Evolutionary conservation across 2,888 invertebrate species (phyloP), one percentile per base, ranked within the genome.

Genomic region (Rhodophaea formosa): DNA sequence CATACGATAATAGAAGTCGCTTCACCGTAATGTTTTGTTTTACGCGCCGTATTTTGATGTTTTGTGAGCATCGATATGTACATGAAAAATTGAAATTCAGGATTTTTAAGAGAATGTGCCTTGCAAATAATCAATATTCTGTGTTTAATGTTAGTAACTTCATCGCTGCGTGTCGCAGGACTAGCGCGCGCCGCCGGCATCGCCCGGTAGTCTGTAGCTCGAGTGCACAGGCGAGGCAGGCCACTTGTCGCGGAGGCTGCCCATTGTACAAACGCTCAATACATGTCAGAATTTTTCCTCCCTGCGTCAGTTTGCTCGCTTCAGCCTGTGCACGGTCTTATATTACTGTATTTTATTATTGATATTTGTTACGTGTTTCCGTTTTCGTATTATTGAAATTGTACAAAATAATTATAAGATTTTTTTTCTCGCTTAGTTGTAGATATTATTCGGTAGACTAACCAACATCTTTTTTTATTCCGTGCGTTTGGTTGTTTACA

Each of bases 21-120:
- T 84, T 86, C 71, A 64, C 70, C 69, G 69, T 62, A 70, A 71
- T 58, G 62, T 80, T 84, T 61, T 59, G 68, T 83, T 81, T 64
- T 61, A 72, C 71, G 75, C 76, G 77, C 80, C 71, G 76, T 71
- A 71, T 82, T 80, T 79, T 76, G 79, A 82, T 79, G 80, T 84
- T 79, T 77, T 77, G 67, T 74, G 71, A 79, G 75, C 82, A 84
- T 83, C 75, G 73, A 70, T 75, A 75, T 86, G 80, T 86, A 88
- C 82, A 84, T 86, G 82, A 79, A 84, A 85, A 84, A 79, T 77
- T 81, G 78, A 82, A 88, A 85, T 79, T 86, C 90, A 88, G 90
- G 88, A 90, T 91, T 90, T 87, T 87, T 84, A 91, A 88, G 81
- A 89, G 86, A 89, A 89, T 91, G 90, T 91, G 90, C 90, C 90